Percentiles rank a stretch among this genome's conserved stretches.
These are phyloP conservation scores for Nomia melanderi DNA, from an alignment of 1,140 invertebrate species.

Conservation along the genomic window DNA sequence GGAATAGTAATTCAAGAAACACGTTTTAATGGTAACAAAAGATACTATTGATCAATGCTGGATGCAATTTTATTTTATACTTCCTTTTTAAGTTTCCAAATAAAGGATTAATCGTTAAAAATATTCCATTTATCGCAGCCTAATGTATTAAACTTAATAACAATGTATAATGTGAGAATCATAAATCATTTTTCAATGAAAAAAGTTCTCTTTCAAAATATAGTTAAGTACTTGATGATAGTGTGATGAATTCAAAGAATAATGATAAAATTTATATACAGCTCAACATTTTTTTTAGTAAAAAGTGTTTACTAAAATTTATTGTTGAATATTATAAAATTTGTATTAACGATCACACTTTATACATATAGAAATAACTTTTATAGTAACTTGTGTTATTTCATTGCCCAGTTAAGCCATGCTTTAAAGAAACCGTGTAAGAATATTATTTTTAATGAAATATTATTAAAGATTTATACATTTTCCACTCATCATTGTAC, in stretches of 20 bases:
- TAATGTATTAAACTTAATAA: neutral
- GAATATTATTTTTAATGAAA: constrained; percentile 10
- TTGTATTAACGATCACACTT: neutral
- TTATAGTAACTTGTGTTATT: neutral
- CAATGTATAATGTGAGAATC: constrained; percentile 7
- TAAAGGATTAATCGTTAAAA: constrained; percentile 23
- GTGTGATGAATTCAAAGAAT: neutral
- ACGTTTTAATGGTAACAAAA: neutral
- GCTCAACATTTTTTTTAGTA: neutral
- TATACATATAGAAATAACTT: neutral
- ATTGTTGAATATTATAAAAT: neutral
- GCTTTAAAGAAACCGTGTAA: constrained; percentile 1
- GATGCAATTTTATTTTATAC: too few relatives aligned
- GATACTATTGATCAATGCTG: neutral
- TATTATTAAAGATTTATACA: neutral
- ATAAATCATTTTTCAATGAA: neutral
- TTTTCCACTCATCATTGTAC: neutral
- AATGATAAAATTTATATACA: too few relatives aligned
- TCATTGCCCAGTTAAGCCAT: neutral
- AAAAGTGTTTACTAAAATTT: neutral
- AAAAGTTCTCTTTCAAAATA: neutral
- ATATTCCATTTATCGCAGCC: neutral
- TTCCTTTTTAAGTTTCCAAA: neutral
- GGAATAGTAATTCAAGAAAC: too few relatives aligned
- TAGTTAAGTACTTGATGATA: neutral